A percentile compares a stretch with the other conserved stretches of the same genome.
Conservation (phyloP, 1,140 invertebrate species). For the Diorhabda elongata region DNA sequence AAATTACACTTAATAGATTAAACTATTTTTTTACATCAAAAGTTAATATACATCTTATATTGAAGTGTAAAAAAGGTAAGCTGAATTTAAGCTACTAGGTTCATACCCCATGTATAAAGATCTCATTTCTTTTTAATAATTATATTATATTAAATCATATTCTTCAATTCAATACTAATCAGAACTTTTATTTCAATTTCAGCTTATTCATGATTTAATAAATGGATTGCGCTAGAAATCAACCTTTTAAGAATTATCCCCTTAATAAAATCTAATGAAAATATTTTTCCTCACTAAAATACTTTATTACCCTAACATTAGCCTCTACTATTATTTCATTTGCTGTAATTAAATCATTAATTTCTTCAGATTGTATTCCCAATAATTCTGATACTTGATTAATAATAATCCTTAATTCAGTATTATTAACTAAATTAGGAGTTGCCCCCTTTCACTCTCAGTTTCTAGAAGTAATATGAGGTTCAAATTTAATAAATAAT, state of each 20-base stretch:
- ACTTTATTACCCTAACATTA: conserved; percentile 51
- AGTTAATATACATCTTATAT: conserved; percentile 53
- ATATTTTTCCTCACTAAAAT: conserved; percentile 50
- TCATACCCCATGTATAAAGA: conserved; percentile 51
- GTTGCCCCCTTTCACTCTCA: conserved; percentile 51
- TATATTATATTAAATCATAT: conserved; percentile 50
- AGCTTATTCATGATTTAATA: conserved; percentile 50
- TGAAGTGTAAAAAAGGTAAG: conserved; percentile 52
- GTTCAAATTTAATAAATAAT: conserved; percentile 47
- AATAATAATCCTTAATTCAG: conserved; percentile 38
- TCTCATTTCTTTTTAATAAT: conserved; percentile 50
- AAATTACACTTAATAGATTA: conserved; percentile 51
- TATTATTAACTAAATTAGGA: conserved; percentile 49
- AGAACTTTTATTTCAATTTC: conserved; percentile 51
- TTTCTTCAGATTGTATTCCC: conserved; percentile 38
- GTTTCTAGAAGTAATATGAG: conserved; percentile 51
- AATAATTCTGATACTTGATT: conserved; percentile 33
- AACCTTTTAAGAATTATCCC: conserved; percentile 53
- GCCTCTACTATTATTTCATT: conserved; percentile 50
- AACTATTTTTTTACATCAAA: conserved; percentile 55
- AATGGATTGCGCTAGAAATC: conserved; percentile 55
- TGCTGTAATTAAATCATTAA: conserved; percentile 45
- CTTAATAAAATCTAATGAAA: conserved; percentile 47
- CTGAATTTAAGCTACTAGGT: conserved; percentile 50
- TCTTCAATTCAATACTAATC: conserved; percentile 47